Conservation (phyloP, 2,113 vertebrate genomes). For the Theristicus caerulescens region DNA sequence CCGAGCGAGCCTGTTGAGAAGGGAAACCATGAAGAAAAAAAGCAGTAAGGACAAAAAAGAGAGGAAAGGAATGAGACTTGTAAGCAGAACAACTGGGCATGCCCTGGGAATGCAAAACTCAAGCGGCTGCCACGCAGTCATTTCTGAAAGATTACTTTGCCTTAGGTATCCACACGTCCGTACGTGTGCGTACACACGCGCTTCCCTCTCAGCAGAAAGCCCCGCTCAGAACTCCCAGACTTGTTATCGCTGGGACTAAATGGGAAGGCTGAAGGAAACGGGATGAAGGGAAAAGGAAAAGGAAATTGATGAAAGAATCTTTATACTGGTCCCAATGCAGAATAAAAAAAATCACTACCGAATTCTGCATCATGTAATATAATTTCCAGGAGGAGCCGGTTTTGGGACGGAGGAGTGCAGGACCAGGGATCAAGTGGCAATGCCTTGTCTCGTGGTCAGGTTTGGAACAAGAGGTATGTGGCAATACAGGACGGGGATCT, state of each 20-base stretch:
- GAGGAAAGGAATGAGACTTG: not conserved
- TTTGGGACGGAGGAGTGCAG: not conserved
- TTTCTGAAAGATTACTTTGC: not conserved
- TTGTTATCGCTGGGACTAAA: not conserved
- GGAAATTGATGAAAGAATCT: not conserved
- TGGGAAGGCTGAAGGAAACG: not conserved
- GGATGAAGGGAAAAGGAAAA: not conserved
- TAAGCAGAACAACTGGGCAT: not conserved
- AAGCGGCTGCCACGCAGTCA: too few species aligned
- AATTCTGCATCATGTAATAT: not conserved
- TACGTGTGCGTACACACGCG: rapidly evolving
- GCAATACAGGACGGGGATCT: not conserved
- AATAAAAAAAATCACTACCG: not conserved
- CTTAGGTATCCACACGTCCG: rapidly evolving
- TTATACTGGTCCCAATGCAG: not conserved
- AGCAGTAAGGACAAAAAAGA: not conserved
- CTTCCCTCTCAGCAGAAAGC: not conserved
- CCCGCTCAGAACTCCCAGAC: not conserved
- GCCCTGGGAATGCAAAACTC: not conserved
- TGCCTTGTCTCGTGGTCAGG: too few species aligned
- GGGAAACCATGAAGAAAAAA: not conserved
- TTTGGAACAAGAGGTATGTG: not conserved
- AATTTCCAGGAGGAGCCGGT: not conserved
- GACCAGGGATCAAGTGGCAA: too few species aligned
- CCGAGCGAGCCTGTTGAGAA: not conserved